Conservation (phyloP, 2,888 invertebrate genomes). For the Apodemia zela region DNA sequence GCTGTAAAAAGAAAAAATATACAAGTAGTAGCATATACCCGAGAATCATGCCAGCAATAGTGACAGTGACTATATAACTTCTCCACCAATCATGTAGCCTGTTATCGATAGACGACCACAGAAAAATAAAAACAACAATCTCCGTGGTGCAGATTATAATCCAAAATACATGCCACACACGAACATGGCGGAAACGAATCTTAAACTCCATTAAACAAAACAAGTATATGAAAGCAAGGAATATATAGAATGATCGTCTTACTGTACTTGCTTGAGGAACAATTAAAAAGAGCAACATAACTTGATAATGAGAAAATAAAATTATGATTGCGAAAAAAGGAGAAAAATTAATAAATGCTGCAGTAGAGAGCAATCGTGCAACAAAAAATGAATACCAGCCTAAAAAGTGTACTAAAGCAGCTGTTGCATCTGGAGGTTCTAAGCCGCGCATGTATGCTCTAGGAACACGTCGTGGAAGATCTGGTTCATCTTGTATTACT, state of each 20-base stretch:
- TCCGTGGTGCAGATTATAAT: slow-evolving; percentile 83
- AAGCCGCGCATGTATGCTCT: slow-evolving; percentile 82
- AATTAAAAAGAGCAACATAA: slow-evolving; percentile 83
- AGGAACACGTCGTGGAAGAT: slow-evolving; percentile 60
- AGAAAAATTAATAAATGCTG: slow-evolving; percentile 85
- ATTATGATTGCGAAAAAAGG: slow-evolving; percentile 81
- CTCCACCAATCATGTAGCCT: slow-evolving; percentile 86
- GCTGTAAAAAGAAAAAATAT: slow-evolving; percentile 83
- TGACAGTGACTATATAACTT: slow-evolving; percentile 81
- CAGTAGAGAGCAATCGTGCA: slow-evolving; percentile 85
- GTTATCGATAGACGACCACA: slow-evolving; percentile 78
- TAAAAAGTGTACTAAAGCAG: slow-evolving; percentile 84
- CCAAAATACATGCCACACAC: slow-evolving; percentile 85
- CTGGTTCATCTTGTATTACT: slow-evolving; percentile 57
- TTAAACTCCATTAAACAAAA: slow-evolving; percentile 90
- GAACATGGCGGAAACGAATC: slow-evolving; percentile 86
- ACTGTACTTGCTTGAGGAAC: slow-evolving; percentile 82
- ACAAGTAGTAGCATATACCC: slow-evolving; percentile 82
- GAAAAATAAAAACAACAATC: slow-evolving; percentile 84
- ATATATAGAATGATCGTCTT: slow-evolving; percentile 82
- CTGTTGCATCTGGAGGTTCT: slow-evolving; percentile 87
- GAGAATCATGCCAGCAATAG: slow-evolving; percentile 79
- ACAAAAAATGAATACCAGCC: slow-evolving; percentile 89
- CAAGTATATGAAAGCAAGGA: slow-evolving; percentile 87
- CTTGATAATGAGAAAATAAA: slow-evolving; percentile 81